These are phyloP conservation scores for Pyrocephalus nanus DNA, from an alignment of 2,797 vertebrate species.

Conservation along the genomic window DNA sequence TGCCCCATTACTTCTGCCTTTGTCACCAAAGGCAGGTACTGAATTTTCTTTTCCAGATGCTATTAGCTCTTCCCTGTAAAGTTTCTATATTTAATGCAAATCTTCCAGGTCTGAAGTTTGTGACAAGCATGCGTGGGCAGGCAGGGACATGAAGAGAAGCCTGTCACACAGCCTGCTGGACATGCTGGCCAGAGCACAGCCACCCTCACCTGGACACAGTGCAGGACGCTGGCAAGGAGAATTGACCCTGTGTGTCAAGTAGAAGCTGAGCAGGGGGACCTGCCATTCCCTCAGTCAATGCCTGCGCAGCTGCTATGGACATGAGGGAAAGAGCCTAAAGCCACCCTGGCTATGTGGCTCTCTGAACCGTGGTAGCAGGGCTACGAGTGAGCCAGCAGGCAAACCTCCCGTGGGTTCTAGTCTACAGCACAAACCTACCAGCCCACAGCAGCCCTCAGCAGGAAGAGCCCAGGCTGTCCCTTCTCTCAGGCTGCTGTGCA, in stretches of 20 bases:
- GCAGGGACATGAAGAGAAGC: neutral
- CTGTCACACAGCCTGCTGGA: accelerated
- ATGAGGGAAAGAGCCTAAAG: neutral
- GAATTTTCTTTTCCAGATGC: slow-evolving; percentile 16
- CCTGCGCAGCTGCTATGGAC: neutral
- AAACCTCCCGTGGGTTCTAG: neutral
- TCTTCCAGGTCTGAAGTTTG: neutral
- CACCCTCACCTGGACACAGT: neutral
- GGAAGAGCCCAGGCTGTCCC: neutral
- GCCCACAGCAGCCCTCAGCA: neutral
- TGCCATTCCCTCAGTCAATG: neutral
- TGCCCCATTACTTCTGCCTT: slow-evolving; percentile 4
- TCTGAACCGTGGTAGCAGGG: neutral
- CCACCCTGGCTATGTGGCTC: neutral
- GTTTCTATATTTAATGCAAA: slow-evolving; percentile 22
- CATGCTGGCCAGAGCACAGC: accelerated
- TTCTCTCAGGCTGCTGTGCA: neutral
- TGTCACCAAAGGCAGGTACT: slow-evolving; percentile 23
- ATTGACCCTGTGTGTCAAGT: neutral
- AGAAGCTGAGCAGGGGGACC: neutral
- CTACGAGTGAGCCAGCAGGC: accelerated
- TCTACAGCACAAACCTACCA: neutral
- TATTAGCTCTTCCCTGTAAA: slow-evolving; percentile 11
- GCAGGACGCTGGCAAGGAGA: neutral
- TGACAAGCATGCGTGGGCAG: neutral